These are phyloP conservation scores for Pelochelys cantorii DNA, from an alignment of 2,797 vertebrate species.

Conservation along the genomic window DNA sequence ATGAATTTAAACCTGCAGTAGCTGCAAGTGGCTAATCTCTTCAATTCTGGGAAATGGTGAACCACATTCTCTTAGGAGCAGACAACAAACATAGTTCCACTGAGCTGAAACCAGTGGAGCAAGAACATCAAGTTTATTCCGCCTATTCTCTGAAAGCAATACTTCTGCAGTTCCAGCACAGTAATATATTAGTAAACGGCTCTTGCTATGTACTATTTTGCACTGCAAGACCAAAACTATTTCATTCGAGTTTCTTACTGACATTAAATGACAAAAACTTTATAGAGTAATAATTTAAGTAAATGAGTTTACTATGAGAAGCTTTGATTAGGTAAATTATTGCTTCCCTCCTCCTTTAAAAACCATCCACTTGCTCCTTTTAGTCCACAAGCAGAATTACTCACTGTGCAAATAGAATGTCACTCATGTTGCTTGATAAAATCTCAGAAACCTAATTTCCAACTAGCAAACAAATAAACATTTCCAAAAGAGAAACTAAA, in stretches of 20 bases:
- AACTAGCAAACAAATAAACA: slow-evolving; percentile 65
- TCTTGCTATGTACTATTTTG: slow-evolving; percentile 4
- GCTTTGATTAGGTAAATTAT: slow-evolving; percentile 69
- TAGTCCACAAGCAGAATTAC: slow-evolving; percentile 56
- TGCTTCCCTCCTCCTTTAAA: slow-evolving; percentile 56
- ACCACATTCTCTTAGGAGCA: slow-evolving; percentile 59
- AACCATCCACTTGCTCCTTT: slow-evolving; percentile 53
- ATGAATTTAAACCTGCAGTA: slow-evolving; percentile 70
- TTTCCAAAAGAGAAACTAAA: slow-evolving; percentile 80
- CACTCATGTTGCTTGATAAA: slow-evolving; percentile 57
- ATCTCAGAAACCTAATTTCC: slow-evolving; percentile 49
- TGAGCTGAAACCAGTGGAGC: slow-evolving; percentile 52
- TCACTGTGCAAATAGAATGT: slow-evolving; percentile 64
- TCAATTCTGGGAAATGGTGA: slow-evolving; percentile 70
- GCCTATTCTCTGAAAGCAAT: slow-evolving; percentile 51
- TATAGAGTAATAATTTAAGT: slow-evolving; percentile 54
- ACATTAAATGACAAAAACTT: slow-evolving; percentile 49
- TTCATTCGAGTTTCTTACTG: slow-evolving; percentile 34
- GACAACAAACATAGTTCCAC: slow-evolving; percentile 56
- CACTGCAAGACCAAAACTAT: slow-evolving; percentile 65
- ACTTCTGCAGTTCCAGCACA: slow-evolving; percentile 33
- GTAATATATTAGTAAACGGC: neutral
- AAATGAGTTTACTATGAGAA: slow-evolving; percentile 64
- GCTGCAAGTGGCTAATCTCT: slow-evolving; percentile 70
- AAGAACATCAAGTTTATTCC: slow-evolving; percentile 63